Conservation (phyloP, 2,888 invertebrate species). For the Heliconius hortense region DNA sequence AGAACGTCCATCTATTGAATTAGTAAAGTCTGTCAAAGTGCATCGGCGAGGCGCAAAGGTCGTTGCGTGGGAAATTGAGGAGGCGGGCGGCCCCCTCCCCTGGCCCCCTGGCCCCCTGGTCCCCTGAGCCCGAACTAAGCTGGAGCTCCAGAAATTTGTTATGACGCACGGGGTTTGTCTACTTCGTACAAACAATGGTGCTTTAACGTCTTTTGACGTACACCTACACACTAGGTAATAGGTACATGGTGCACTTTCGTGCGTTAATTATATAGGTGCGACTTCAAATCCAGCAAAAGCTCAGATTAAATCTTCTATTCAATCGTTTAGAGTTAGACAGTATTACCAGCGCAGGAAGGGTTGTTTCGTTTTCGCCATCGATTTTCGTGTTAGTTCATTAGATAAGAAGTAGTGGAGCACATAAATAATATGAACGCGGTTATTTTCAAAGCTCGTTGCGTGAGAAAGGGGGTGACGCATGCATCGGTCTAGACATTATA, state of each 20-base stretch:
- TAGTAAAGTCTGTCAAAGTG: constrained; percentile 82
- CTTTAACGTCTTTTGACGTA: constrained; percentile 40
- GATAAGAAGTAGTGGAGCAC: constrained; percentile 25
- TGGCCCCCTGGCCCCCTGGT: constrained; percentile 56
- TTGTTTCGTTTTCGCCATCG: constrained; percentile 16
- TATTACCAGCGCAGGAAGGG: constrained; percentile 16
- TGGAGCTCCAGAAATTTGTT: constrained; percentile 78
- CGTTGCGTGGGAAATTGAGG: constrained; percentile 79
- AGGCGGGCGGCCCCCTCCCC: constrained; percentile 51
- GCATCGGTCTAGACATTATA: constrained; percentile 65
- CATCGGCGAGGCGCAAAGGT: constrained; percentile 80
- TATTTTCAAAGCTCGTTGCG: constrained; percentile 63
- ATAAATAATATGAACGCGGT: constrained; percentile 30
- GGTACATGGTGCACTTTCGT: constrained; percentile 2
- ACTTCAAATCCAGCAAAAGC: constrained; percentile 6
- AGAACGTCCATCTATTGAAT: constrained; percentile 79
- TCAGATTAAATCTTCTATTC: constrained; percentile 1
- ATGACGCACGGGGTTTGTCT: constrained; percentile 77
- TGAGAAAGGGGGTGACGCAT: constrained; percentile 74
- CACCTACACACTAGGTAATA: constrained; percentile 17
- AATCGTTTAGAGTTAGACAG: background rate
- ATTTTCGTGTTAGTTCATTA: constrained; percentile 30
- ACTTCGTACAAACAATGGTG: constrained; percentile 52
- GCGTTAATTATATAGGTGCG: constrained; percentile 8
- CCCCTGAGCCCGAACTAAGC: constrained; percentile 69